Percentiles rank a stretch among this genome's conserved stretches.
Evolutionary conservation across 2,113 vertebrate species (phyloP).

Genomic region (Tyto alba): DNA sequence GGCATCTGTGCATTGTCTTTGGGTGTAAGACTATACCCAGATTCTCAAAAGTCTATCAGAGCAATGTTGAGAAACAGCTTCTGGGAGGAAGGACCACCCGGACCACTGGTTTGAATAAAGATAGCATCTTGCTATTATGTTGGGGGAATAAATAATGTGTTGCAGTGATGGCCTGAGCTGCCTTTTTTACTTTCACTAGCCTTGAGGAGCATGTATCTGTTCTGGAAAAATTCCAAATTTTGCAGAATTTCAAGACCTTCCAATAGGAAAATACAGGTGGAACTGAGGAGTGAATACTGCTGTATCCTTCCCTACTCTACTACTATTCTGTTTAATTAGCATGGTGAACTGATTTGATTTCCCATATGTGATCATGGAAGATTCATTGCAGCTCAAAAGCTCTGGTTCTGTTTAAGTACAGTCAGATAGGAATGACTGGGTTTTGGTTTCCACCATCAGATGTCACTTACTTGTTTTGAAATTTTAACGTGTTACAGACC

Average conservation of each 20-base stretch:
- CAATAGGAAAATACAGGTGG: background rate
- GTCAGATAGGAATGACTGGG: background rate
- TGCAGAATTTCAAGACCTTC: background rate
- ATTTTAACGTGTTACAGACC: background rate
- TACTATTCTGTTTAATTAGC: background rate
- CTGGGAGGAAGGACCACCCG: background rate
- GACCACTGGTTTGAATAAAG: background rate
- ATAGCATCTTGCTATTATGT: background rate
- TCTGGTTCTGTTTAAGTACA: background rate
- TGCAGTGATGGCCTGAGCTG: background rate
- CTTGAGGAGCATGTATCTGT: background rate
- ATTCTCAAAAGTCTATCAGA: background rate
- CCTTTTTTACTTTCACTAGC: background rate
- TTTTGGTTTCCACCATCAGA: background rate
- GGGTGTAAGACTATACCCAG: background rate
- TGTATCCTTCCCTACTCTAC: background rate
- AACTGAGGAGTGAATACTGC: background rate
- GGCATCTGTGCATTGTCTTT: background rate
- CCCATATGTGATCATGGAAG: background rate
- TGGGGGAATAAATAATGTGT: background rate
- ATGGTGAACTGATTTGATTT: background rate
- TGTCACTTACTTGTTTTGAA: background rate
- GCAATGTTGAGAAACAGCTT: background rate
- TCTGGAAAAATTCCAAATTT: background rate
- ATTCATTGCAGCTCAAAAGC: background rate